Evolutionary conservation across 2,113 vertebrate genomes (phyloP).

Genomic region (Prionailurus viverrinus): DNA sequence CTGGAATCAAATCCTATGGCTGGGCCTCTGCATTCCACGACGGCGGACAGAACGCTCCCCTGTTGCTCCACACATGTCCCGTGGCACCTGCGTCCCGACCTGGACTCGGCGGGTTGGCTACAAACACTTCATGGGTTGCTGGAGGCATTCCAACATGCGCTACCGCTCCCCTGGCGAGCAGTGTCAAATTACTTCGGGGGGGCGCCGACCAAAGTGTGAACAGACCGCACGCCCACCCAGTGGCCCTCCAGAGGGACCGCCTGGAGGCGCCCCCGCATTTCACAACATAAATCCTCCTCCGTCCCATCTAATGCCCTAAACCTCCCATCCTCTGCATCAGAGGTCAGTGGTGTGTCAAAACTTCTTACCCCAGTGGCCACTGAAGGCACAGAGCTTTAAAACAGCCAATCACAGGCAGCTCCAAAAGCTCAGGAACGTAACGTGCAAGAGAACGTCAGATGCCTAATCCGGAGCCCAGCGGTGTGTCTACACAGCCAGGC

Average conservation of each 20-base stretch:
- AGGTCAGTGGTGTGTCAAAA: rapidly evolving
- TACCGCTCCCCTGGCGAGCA: no score
- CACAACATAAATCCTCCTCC: background rate
- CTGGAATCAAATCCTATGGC: background rate
- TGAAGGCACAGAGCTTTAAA: background rate
- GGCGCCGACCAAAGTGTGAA: rapidly evolving
- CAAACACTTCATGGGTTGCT: background rate
- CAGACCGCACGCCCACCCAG: no score
- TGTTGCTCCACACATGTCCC: rapidly evolving
- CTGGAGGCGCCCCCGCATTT: background rate
- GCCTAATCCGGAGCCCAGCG: no score
- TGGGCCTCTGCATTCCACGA: background rate
- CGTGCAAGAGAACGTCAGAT: background rate
- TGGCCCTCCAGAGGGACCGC: rapidly evolving
- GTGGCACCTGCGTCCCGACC: background rate
- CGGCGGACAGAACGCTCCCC: background rate
- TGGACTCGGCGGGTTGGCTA: background rate
- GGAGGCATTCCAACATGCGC: background rate
- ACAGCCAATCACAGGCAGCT: no score
- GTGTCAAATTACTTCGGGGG: background rate
- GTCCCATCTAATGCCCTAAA: no score
- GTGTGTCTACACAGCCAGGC: background rate
- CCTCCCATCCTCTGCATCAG: background rate
- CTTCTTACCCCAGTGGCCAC: no score
- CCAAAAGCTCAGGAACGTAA: background rate